Evolutionary conservation across 2,797 vertebrate genomes (phyloP).

Genomic region (Sebastes itinus): DNA sequence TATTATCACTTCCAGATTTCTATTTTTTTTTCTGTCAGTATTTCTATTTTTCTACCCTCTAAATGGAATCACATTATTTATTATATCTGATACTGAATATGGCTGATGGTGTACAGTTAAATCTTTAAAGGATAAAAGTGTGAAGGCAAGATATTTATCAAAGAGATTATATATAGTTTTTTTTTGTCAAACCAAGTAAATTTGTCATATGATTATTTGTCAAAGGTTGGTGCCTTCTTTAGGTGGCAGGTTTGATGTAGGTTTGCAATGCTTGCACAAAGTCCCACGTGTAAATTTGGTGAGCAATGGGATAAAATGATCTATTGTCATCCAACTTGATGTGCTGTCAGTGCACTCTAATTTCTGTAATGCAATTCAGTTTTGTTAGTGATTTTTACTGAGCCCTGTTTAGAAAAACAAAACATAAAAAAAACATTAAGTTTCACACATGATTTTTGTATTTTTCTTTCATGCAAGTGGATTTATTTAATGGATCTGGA

Average conservation of each 20-base stretch:
- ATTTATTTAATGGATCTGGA: constrained; percentile 1
- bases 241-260: constrained; percentile 41
- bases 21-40: constrained; percentile 49
- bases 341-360: constrained; percentile 30
- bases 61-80: constrained; percentile 58
- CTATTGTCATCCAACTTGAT: constrained; percentile 31
- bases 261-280: constrained; percentile 67
- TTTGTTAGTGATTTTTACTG: constrained; percentile 70
- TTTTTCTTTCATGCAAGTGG: background rate
- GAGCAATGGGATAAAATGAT: constrained; percentile 44
- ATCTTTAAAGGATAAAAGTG: constrained; percentile 16
- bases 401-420: constrained; percentile 49
- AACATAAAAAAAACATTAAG: constrained; percentile 33
- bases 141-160: constrained; percentile 32
- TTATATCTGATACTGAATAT: constrained; percentile 40
- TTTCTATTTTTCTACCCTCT: constrained; percentile 61
- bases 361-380: constrained; percentile 49
- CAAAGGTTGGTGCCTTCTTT: constrained; percentile 59
- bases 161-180: constrained; percentile 28
- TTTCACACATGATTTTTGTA: constrained; percentile 51
- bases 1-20: constrained; percentile 18
- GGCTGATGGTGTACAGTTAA: background rate
- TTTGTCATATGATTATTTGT: constrained; percentile 25
- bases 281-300: constrained; percentile 32
- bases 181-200: constrained; percentile 25